Evolutionary conservation across 2,888 invertebrate species (phyloP).

Genomic region (Euzophera pinguis): DNA sequence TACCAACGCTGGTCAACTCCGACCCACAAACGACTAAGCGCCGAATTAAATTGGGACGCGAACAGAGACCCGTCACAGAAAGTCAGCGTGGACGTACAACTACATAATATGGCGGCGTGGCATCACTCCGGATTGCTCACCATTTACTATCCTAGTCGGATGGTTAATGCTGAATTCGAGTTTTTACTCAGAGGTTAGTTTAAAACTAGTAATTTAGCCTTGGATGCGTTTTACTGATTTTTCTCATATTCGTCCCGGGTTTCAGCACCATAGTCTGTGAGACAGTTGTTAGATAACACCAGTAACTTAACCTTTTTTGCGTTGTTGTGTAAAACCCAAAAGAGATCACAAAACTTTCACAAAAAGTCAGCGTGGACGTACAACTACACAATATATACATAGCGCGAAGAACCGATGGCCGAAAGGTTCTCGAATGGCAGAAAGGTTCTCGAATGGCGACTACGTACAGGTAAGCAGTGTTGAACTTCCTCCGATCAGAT

Average conservation of each 20-base stretch:
- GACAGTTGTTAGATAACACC: no score
- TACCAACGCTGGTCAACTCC: constrained; percentile 81
- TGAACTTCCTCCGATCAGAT: no score
- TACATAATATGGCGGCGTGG: constrained; percentile 80
- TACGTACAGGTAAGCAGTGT: no score
- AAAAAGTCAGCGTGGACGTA: constrained; percentile 82
- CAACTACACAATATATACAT: constrained; percentile 82
- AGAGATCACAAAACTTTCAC: constrained; percentile 89
- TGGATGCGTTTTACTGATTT: no score
- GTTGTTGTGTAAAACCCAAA: no score
- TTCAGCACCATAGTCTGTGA: no score
- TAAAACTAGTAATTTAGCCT: no score
- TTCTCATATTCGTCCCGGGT: no score
- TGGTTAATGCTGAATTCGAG: constrained; percentile 84
- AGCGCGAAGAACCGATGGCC: no score
- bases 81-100: constrained; percentile 81
- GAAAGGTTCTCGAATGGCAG: no score
- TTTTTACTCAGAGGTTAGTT: constrained; percentile 44
- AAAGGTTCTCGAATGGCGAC: no score
- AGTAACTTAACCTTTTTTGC: no score
- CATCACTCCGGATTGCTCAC: constrained; percentile 82
- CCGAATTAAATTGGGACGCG: constrained; percentile 91
- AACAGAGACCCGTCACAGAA: constrained; percentile 90
- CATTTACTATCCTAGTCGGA: constrained; percentile 87
- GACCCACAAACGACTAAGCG: constrained; percentile 82